These are phyloP conservation scores for Mylabris phalerata DNA, from an alignment of 1,140 invertebrate genomes.

Conservation along the genomic window DNA sequence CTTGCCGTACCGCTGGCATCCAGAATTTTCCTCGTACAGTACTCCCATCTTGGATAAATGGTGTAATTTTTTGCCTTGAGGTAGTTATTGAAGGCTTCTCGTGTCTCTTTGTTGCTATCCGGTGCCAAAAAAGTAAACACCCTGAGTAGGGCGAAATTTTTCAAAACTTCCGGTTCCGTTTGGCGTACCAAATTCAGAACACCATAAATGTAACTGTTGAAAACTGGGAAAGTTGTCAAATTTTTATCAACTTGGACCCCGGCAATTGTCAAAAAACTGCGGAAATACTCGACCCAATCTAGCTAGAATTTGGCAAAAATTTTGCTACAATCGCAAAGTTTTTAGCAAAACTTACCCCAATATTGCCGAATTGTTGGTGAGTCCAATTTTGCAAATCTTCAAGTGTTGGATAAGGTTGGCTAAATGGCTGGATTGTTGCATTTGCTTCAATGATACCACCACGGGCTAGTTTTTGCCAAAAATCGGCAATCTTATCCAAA, in stretches of 20 bases:
- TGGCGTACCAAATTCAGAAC: conserved; percentile 29
- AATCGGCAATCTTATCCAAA: conserved; percentile 3
- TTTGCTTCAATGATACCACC: neutral
- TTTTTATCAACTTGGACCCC: conserved; percentile 24
- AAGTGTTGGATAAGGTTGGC: conserved; percentile 14
- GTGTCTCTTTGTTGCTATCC: conserved; percentile 27
- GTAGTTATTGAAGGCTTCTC: conserved; percentile 26
- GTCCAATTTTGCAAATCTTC: conserved; percentile 34
- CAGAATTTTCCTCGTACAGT: conserved; percentile 35
- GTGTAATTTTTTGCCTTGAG: conserved; percentile 11
- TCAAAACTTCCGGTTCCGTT: conserved; percentile 26
- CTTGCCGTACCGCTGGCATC: conserved; percentile 25
- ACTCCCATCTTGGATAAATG: conserved; percentile 28
- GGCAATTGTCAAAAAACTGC: conserved; percentile 20
- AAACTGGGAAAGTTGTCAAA: conserved; percentile 16
- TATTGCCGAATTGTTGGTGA: conserved; percentile 20
- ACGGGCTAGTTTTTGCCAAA: conserved; percentile 17
- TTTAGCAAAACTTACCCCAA: conserved; percentile 2
- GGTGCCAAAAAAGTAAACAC: conserved; percentile 30
- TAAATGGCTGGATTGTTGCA: neutral
- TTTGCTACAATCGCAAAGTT: neutral
- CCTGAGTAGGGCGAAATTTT: conserved; percentile 32
- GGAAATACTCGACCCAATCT: conserved; percentile 35
- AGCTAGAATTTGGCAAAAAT: conserved; percentile 25
- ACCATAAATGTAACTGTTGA: conserved; percentile 21